Percentiles rank a stretch among this genome's conserved stretches.
These are phyloP conservation scores for Oncorhynchus clarkii DNA, from an alignment of 2,113 vertebrate genomes.

Conservation along the genomic window DNA sequence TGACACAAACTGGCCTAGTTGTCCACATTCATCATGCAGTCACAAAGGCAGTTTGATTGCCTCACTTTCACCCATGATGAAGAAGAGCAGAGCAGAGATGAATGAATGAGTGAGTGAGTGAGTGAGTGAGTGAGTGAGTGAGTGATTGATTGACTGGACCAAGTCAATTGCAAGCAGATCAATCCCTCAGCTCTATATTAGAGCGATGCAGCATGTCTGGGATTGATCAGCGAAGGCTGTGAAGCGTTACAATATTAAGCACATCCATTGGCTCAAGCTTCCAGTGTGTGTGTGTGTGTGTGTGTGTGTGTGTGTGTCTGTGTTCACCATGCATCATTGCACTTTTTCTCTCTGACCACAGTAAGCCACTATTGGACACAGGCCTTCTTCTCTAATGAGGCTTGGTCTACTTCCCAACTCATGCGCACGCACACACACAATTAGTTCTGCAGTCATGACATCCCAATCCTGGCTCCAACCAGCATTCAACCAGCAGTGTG, in stretches of 20 bases:
- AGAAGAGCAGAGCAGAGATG: not conserved
- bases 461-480: no score
- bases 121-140: no score
- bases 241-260: slow-evolving; percentile 32
- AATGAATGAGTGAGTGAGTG: no score
- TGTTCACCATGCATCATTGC: not conserved
- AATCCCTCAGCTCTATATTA: not conserved
- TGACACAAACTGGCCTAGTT: not conserved
- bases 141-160: not conserved
- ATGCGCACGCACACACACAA: not conserved
- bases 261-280: slow-evolving; percentile 10
- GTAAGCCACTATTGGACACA: not conserved
- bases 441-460: no score
- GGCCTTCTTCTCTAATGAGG: not conserved
- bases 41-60: slow-evolving; percentile 25
- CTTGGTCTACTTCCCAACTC: not conserved
- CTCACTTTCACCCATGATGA: not conserved
- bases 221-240: slow-evolving; percentile 1
- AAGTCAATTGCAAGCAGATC: not conserved
- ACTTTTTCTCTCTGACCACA: not conserved
- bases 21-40: slow-evolving; percentile 30
- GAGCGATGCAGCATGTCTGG: not conserved
- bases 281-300: not conserved
- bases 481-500: no score
- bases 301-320: not conserved